phyloP scores from a whole-genome alignment of 2,888 invertebrate genomes.

The Catocala sponsa region DNA sequence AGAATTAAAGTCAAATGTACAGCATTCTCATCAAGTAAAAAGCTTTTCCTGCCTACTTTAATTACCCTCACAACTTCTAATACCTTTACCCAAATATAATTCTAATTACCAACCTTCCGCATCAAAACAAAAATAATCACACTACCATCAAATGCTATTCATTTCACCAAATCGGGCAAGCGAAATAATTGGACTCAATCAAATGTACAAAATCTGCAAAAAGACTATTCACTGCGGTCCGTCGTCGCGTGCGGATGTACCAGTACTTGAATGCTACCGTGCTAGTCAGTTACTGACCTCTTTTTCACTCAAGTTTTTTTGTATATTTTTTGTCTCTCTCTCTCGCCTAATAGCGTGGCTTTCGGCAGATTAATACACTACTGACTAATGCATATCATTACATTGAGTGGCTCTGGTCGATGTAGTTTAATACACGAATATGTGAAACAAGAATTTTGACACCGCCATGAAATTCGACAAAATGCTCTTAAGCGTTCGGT shows the following conservation, averaged over 20 bases:
- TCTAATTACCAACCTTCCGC: too few relatives aligned
- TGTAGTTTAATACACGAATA: constrained; percentile 12
- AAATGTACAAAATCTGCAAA: constrained; percentile 5
- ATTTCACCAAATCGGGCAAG: constrained; percentile 10
- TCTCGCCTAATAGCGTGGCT: constrained; percentile 74
- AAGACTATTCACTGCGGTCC: constrained; percentile 16
- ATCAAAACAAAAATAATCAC: too few relatives aligned
- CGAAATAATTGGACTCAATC: constrained; percentile 14
- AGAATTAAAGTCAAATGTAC: too few relatives aligned
- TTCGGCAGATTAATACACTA: constrained; percentile 79
- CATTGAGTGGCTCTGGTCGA: constrained; percentile 69
- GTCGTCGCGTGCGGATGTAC: constrained; percentile 51
- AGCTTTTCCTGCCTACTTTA: background rate
- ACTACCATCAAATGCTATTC: constrained; percentile 1
- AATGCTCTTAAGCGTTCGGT: too few relatives aligned
- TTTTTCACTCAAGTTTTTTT: constrained; percentile 66
- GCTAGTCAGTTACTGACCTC: constrained; percentile 84
- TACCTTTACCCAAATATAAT: too few relatives aligned
- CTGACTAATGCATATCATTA: constrained; percentile 84
- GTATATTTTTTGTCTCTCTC: constrained; percentile 64
- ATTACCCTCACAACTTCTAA: too few relatives aligned
- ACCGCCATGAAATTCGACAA: background rate
- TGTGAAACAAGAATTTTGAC: constrained; percentile 3
- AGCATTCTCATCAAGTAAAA: too few relatives aligned
- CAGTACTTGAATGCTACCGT: constrained; percentile 64